Evolutionary conservation across 2,797 vertebrate species (phyloP), one percentile per base, ranked within the genome.

Genomic region (Poeciliopsis gracilis): DNA sequence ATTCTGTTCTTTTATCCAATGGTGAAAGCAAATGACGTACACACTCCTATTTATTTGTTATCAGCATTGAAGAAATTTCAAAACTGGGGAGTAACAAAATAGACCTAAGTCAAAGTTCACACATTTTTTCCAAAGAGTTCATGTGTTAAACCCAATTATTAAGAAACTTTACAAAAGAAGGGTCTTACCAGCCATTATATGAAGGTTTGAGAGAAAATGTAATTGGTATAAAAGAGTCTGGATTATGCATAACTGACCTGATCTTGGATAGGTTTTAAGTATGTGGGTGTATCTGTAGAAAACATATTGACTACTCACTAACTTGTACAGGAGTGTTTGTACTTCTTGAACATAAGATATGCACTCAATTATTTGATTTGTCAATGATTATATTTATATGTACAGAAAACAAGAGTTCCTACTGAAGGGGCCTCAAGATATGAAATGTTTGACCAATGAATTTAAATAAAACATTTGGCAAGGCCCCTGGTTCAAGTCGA

Each of bases 401-500:
- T 84, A 81, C 67, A 81, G 78, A 85, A 83, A 86, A 82, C 59
- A 73, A 55, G 47, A 70, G 79, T 75, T 86, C 61, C 80, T 76
- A 73, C 78, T 82, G 76, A 88, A 86, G 45, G 13, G 66, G 38
- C 77, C 78, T 73, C 45, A 16, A 87, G 83, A 87, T 79, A 80
- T 77, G n/a, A 87, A 87, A 78, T 45, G 66, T 85, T 89, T 84
- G 90, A 87, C 91, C 87, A 79, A 69, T 79, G 28, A 79, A 88
- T 88, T 86, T 87, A 82, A 91, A 93, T 93, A 87, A 93, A 92
- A 91, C 84, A 90, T 89, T 91, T 77, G 80, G 67, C 0, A 30
- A 86, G 82, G 88, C 87, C 85, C 45, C 69, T 72, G 82, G 87
- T 88, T 91, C 86, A 79, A 90, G 89, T 87, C 88, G 79, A 88